Evolutionary conservation across 2,888 invertebrate genomes (phyloP).

Genomic region (Euzetes globulus): DNA sequence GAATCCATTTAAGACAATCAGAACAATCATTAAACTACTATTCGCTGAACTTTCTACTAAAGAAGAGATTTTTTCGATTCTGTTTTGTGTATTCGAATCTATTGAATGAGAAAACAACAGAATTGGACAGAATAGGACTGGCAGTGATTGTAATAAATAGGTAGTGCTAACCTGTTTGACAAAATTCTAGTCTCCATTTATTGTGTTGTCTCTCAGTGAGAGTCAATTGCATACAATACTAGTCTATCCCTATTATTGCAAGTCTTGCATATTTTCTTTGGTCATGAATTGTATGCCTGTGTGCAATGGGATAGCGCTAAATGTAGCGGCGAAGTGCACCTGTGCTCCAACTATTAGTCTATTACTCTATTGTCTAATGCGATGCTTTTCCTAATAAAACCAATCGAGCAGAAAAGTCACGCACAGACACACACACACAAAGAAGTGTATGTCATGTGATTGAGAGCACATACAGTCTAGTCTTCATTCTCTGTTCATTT

Average conservation of each 20-base stretch:
- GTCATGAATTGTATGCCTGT: not conserved
- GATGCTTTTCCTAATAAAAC: slow-evolving; percentile 21
- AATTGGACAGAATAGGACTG: not conserved
- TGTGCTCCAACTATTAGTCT: not conserved
- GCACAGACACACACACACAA: slow-evolving; percentile 20
- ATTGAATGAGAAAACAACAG: too few species aligned
- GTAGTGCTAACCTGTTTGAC: slow-evolving; percentile 21
- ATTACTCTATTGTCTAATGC: slow-evolving; percentile 4
- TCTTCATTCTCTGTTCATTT: not conserved
- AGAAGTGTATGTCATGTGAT: slow-evolving; percentile 21
- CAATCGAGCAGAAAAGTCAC: slow-evolving; percentile 24
- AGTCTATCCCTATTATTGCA: not conserved
- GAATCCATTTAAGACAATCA: slow-evolving; percentile 26
- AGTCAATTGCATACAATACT: not conserved
- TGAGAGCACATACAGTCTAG: not conserved
- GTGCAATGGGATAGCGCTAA: not conserved
- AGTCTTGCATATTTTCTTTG: not conserved
- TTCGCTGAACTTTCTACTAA: not conserved
- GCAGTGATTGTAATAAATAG: slow-evolving; percentile 15
- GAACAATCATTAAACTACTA: not conserved
- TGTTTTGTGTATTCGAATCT: too few species aligned
- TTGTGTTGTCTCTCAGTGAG: slow-evolving; percentile 16
- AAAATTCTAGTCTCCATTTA: slow-evolving; percentile 16
- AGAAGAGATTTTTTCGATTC: not conserved
- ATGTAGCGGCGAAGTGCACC: not conserved